A percentile compares a stretch with the other conserved stretches of the same genome.
Evolutionary conservation across 1,140 invertebrate genomes (phyloP).

Genomic region (Trinorchestia longiramus): DNA sequence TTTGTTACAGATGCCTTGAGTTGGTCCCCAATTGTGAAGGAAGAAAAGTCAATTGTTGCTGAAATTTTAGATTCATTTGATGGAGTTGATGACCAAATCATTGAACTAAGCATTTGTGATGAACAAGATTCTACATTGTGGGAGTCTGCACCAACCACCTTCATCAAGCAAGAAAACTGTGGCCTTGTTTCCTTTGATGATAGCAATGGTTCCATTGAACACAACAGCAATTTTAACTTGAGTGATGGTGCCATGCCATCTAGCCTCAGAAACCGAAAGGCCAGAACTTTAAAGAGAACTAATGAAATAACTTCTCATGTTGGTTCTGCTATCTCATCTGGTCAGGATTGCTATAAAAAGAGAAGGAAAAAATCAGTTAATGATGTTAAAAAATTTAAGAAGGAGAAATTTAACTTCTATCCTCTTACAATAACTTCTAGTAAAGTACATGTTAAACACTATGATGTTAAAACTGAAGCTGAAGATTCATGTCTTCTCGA

Average conservation of each 20-base stretch:
- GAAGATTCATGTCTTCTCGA: background rate
- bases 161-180: conserved; percentile 2
- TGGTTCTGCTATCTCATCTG: too few relatives aligned
- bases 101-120: background rate
- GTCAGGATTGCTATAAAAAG: background rate
- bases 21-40: background rate
- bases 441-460: background rate
- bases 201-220: background rate
- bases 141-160: background rate
- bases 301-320: background rate
- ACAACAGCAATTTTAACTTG: background rate
- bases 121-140: background rate
- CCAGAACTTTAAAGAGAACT: background rate
- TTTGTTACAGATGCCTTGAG: background rate
- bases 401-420: background rate
- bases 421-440: background rate
- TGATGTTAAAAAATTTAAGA: background rate
- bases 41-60: conserved; percentile 42
- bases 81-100: conserved; percentile 3
- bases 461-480: background rate
- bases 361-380: background rate
- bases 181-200: background rate
- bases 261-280: background rate
- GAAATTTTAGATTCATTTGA: conserved; percentile 49
- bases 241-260: background rate